Base-by-base conservation (phyloP, 1,140 invertebrate genomes). In the Andricus grossulariae region DNA sequence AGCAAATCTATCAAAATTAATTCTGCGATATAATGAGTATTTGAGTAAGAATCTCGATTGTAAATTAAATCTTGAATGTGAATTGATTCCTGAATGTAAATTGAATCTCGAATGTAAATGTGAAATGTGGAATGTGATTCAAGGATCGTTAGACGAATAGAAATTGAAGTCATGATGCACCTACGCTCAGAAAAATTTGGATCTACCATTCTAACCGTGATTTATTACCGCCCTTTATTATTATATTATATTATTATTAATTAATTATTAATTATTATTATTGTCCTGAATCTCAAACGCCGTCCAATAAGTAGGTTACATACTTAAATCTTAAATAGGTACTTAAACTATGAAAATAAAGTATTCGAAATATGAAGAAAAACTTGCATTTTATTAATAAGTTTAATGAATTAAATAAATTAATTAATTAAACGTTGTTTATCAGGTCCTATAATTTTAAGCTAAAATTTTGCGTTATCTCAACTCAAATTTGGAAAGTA, bases 321-420 rank as follows among this genome's bases (percentile, higher is more conserved):
- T 45, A 45, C 25, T 45, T 45, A 45, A 11, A 11, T 11, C 6
- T 45, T 45, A 45, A 66, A 39, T 66, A 66, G 57, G 60, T 66
- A 66, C 25, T 66, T 66, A 66, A 66, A 66, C 32, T 66, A 3
- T 66, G 57, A 66, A 66, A 66, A 66, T 66, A 66, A 66, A 66
- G 57, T 32, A 32, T 66, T 66, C 32, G 11, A 15, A 66, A 66
- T 66, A 66, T 32, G 32, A 39, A 32, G 7, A 16, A 66, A 66
- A n/a, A 45, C 39, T 45, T 39, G 12, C 0, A 16, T 66, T 66
- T n/a, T 3, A 55, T 57, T 57, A 21, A n/a, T n/a, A n/a, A n/a
- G n/a, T 12, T 18, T 12, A 12, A 2, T 21, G 4, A 57, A n/a
- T n/a, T n/a, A 10, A 55, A 1, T 10, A 0, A 32, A 32, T 32